Conservation (phyloP, 2,113 vertebrate species). For the Sander lucioperca region DNA sequence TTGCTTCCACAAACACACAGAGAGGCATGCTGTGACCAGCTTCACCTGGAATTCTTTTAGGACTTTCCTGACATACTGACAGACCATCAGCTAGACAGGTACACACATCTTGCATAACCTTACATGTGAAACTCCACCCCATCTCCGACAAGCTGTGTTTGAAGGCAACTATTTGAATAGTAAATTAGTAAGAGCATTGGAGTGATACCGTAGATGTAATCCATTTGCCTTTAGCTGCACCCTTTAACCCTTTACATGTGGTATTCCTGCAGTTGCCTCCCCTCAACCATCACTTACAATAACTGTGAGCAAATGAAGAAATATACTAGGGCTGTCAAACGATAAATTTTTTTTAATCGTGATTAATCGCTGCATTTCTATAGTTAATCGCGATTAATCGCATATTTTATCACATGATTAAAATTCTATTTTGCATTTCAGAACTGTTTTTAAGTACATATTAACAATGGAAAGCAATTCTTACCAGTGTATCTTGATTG, state of each 20-base stretch:
- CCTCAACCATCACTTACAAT: neutral
- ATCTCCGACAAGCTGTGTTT: neutral
- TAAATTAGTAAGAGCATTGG: neutral
- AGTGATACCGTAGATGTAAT: neutral
- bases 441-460: too few species aligned
- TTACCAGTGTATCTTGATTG: too few species aligned
- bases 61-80: conserved; percentile 34
- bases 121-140: conserved; percentile 1
- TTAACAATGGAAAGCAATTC: too few species aligned
- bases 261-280: neutral
- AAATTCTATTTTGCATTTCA: too few species aligned
- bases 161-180: neutral
- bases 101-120: conserved; percentile 30
- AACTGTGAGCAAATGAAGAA: too few species aligned
- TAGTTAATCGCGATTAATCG: too few species aligned
- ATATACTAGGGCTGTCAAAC: too few species aligned
- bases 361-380: too few species aligned
- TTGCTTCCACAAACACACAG: conserved; percentile 15
- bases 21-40: conserved; percentile 47
- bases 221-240: neutral
- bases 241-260: neutral
- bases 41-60: conserved; percentile 41
- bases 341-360: too few species aligned
- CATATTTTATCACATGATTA: too few species aligned
- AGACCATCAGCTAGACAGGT: conserved; percentile 39